Evolutionary conservation across 2,113 vertebrate species (phyloP).

Genomic region (Silurus glanis): DNA sequence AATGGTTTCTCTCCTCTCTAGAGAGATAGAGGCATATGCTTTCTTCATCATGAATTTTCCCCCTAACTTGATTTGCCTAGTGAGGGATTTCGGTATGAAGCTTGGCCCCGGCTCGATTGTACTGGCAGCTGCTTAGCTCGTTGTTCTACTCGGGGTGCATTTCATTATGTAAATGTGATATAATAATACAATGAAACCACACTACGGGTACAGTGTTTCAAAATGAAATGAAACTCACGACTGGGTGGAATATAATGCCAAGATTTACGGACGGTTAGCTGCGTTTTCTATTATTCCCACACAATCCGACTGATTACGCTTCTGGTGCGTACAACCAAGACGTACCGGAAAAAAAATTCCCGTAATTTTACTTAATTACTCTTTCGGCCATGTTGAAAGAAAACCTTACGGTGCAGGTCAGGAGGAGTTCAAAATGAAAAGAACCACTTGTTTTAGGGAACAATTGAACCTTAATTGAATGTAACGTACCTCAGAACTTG

Average conservation of each 20-base stretch:
- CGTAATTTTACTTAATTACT: slow-evolving; percentile 8
- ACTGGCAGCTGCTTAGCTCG: slow-evolving; percentile 39
- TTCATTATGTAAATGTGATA: slow-evolving; percentile 43
- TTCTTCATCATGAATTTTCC: slow-evolving; percentile 30
- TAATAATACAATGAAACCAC: slow-evolving; percentile 24
- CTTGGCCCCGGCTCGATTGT: slow-evolving; percentile 15
- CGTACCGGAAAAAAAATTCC: not conserved
- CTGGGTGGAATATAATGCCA: not conserved
- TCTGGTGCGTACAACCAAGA: not conserved
- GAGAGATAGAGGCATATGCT: slow-evolving; percentile 38
- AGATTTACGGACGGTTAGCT: not conserved
- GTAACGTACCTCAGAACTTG: no score
- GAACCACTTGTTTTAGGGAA: no score
- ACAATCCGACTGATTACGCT: slow-evolving; percentile 2
- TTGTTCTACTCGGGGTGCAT: slow-evolving; percentile 23
- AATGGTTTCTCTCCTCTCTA: slow-evolving; percentile 1
- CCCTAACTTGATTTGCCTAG: slow-evolving; percentile 37
- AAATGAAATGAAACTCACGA: slow-evolving; percentile 25
- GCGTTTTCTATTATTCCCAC: slow-evolving; percentile 26
- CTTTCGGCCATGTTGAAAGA: not conserved
- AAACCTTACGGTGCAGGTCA: not conserved
- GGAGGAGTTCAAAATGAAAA: no score
- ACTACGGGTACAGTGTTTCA: slow-evolving; percentile 20
- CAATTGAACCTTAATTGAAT: no score
- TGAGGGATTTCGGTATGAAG: slow-evolving; percentile 21